Base-by-base conservation (phyloP, 1,140 invertebrate species). In the Nebria ingens region DNA sequence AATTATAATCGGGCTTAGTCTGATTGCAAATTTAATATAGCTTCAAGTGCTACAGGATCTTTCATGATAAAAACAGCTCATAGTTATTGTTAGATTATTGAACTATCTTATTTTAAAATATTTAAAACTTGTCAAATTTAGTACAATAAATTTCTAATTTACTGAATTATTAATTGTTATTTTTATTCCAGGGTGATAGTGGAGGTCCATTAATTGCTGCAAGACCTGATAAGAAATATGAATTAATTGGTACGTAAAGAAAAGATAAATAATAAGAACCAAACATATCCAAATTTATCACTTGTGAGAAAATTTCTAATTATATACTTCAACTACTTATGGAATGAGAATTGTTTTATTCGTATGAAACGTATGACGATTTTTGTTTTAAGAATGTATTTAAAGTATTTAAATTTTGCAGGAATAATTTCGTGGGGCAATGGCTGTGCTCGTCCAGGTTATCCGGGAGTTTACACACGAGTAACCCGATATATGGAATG, bases 191-290 rank as follows among this genome's bases (percentile, higher is more conserved):
- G 86, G 91, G 91, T 17, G 91, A 96, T 68, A 93, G 89, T 62
- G 92, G 91, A 55, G 91, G 91, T n/a, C 91, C 91, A 2, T 68
- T 95, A 13, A 81, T 91, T 6, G 73, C 81, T 0, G 78, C 84
- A 68, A 78, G 82, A 66, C 72, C 79, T 57, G 80, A 86, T 61
- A 84, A 86, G 66, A 81, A 81, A 62, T 88, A 86, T 65, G 86
- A 89, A 71, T 68, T 88, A 40, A 89, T 89, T 61, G 87, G 87
- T 80, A 73, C 61, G 58, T 51, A 15, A 6, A 6, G 13, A 49
- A n/a, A n/a, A n/a, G 9, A 34, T 9, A 34, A 34, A 9, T n/a
- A 34, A 34, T n/a, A 34, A n/a, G 9, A 9, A 34, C 9, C n/a
- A 34, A 34, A 34, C n/a, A 34, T 34, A 34, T 34, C 19, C 17